Base-by-base conservation (phyloP, 2,888 invertebrate species). In the Sinohyriopsis cumingii region DNA sequence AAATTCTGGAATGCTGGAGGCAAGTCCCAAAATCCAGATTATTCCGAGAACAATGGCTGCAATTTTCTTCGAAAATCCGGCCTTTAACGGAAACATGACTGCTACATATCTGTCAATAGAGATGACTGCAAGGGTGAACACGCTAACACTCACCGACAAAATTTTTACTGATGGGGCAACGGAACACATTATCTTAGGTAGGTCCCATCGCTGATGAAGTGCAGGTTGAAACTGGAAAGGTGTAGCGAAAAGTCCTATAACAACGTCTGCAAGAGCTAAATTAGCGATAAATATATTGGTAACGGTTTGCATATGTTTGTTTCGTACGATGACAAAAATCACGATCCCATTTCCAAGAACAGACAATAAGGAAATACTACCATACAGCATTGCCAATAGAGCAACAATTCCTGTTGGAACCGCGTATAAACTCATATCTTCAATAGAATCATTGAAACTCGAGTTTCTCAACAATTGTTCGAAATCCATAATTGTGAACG, bases 191-290 rank as follows among this genome's bases (percentile, higher is more conserved):
- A 96, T 95, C 86, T 93, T 91, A 0, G 96, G 96, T 63, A 96
- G 92, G 82, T 94, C 93, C 96, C 96, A 96, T 78, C 94, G 92
- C 90, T 96, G 96, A 18, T 96, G 92, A 62, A 96, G 90, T 3
- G 96, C 96, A 5, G 96, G 95, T 92, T 96, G 95, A 88, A 96
- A 96, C 94, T 95, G 92, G 91, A 96, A 96, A 78, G 96, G 96
- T 88, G 95, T 95, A 75, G 94, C 94, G 87, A 96, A 95, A 81
- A 95, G 91, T 72, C 95, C 95, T 86, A 96, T 95, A 77, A 95
- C 94, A 85, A 96, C 95, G 88, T 96, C 96, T 28, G 95, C 95
- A 78, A 95, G 91, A 3, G 96, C 95, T 88, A 96, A 91, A 91
- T 96, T 96, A 22, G 95, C 94, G 63, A 96, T 95, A 90, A 95